Percentiles rank a stretch among this genome's conserved stretches.
phyloP scores from a whole-genome alignment of 1,140 invertebrate species.

The Thaumetopoea pityocampa region DNA sequence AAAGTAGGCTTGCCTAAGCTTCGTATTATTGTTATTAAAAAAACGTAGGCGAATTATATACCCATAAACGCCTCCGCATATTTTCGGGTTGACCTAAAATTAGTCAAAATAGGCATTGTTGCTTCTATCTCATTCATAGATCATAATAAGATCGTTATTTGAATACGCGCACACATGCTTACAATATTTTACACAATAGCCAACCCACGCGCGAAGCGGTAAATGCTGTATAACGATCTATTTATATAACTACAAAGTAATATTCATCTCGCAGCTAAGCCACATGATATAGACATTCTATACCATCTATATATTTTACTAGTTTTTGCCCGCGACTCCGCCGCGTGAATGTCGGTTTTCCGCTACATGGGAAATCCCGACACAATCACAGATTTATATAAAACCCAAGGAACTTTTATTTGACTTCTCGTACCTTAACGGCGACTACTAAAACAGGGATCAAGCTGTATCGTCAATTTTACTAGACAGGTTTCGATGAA shows the following conservation, averaged over 20 bases:
- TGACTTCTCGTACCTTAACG: no score
- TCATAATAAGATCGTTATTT: conserved; percentile 2
- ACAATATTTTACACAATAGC: conserved; percentile 6
- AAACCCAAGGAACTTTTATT: no score
- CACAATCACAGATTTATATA: no score
- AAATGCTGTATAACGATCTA: conserved; percentile 17
- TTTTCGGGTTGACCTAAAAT: conserved; percentile 7
- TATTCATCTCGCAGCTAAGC: conserved; percentile 6
- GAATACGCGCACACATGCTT: neutral
- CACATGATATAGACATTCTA: conserved; percentile 1
- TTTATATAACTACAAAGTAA: conserved; percentile 12
- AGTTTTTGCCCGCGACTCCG: conserved; percentile 3
- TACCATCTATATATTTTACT: conserved; percentile 1
- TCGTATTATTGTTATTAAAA: no score
- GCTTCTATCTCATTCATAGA: conserved; percentile 4
- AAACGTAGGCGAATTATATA: no score
- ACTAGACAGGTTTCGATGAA: no score
- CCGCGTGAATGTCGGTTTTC: no score
- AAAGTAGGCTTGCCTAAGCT: no score
- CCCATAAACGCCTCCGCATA: no score
- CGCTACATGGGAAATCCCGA: no score
- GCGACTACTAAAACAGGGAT: no score
- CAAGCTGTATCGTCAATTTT: no score
- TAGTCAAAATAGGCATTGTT: neutral
- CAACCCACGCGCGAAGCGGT: conserved; percentile 9